Evolutionary conservation across 64 coral and sea anemone species (phyloP).

Genomic region (Montipora capricornis): DNA sequence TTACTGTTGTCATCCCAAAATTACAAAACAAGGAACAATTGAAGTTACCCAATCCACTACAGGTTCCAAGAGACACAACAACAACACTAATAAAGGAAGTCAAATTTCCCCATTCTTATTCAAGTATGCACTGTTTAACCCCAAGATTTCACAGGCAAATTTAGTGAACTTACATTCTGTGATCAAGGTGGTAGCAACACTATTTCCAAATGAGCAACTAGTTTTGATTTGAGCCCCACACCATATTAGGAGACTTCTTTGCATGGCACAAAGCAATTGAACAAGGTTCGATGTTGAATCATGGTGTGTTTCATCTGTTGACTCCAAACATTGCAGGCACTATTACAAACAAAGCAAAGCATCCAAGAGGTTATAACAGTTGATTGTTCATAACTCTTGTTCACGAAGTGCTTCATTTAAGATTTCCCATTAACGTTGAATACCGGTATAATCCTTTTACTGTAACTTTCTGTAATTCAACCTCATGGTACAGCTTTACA

Average conservation of each 20-base stretch:
- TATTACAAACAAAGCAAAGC: conserved; percentile 8
- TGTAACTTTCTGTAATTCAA: too few species aligned
- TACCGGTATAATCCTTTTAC: too few species aligned
- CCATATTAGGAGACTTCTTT: conserved; percentile 87
- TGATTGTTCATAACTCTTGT: background rate
- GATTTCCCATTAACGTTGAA: too few species aligned
- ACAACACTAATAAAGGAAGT: too few species aligned
- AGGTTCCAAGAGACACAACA: too few species aligned
- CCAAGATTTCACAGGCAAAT: too few species aligned
- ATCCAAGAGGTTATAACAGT: background rate
- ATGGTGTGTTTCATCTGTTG: conserved; percentile 46
- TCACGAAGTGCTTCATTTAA: background rate
- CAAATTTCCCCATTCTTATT: too few species aligned
- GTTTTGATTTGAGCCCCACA: conserved; percentile 75
- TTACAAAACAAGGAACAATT: too few species aligned
- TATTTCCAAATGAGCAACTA: conserved; percentile 49
- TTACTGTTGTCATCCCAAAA: too few species aligned
- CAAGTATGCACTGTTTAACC: too few species aligned
- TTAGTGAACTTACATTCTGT: conserved; percentile 53
- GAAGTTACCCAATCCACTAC: too few species aligned
- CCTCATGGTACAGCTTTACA: too few species aligned
- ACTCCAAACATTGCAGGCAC: conserved; percentile 64
- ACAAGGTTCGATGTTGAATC: conserved; percentile 94
- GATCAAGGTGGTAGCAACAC: conserved; percentile 62
- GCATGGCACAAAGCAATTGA: conserved; percentile 95